Percentiles rank a stretch among this genome's conserved stretches.
Evolutionary conservation across 2,113 vertebrate genomes (phyloP).

Genomic region (Brachyhypopomus occidentalis): DNA sequence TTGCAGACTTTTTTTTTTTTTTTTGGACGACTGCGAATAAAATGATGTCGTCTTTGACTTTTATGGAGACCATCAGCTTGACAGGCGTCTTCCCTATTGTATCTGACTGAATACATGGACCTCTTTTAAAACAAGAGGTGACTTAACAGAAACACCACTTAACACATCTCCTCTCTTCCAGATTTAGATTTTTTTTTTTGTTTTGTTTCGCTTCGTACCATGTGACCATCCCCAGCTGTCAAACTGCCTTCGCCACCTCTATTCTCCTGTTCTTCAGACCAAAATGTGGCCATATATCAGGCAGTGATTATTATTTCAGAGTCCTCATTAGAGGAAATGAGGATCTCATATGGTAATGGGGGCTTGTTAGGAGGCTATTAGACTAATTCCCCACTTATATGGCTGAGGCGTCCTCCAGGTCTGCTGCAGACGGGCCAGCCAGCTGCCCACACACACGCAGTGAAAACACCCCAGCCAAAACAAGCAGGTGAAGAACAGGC

Average conservation of each 20-base stretch:
- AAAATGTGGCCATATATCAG: conserved; percentile 53
- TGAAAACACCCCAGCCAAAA: conserved; percentile 17
- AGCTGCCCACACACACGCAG: conserved; percentile 11
- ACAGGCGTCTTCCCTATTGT: too few relatives aligned
- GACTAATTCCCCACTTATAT: conserved; percentile 45
- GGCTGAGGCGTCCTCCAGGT: conserved; percentile 39
- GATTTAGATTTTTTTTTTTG: conserved; percentile 24
- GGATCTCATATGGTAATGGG: conserved; percentile 59
- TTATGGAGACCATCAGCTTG: too few relatives aligned
- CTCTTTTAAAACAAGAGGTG: too few relatives aligned
- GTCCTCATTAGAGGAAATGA: conserved; percentile 57
- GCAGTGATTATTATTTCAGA: conserved; percentile 55
- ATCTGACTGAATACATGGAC: too few relatives aligned
- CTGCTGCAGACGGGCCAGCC: background rate
- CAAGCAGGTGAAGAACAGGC: background rate
- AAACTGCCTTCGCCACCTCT: background rate
- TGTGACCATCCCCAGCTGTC: conserved; percentile 9
- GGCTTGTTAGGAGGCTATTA: conserved; percentile 59
- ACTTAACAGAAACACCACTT: background rate
- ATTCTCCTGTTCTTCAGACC: conserved; percentile 37
- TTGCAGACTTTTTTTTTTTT: too few relatives aligned
- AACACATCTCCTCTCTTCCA: conserved; percentile 12
- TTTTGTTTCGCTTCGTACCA: background rate
- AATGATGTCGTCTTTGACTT: too few relatives aligned
- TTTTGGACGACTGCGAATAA: too few relatives aligned